phyloP scores from a whole-genome alignment of 2,113 vertebrate species.

The Grantiella picta region DNA sequence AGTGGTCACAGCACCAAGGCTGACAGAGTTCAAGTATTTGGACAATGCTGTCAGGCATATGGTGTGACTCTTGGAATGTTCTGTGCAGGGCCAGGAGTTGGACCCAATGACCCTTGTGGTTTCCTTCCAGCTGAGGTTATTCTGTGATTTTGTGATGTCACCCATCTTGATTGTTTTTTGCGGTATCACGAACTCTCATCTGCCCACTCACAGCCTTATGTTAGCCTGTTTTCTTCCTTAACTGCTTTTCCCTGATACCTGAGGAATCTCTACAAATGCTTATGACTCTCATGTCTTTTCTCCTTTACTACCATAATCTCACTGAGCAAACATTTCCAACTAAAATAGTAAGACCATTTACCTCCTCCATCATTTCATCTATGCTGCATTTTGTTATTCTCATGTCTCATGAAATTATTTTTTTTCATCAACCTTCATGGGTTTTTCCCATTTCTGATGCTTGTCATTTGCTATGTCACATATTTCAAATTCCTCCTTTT shows the following conservation, averaged over 20 bases:
- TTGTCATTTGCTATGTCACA: background rate
- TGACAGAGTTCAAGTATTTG: background rate
- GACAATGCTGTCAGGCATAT: background rate
- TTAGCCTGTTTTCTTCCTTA: background rate
- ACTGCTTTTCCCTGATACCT: background rate
- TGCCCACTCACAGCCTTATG: background rate
- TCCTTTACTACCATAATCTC: background rate
- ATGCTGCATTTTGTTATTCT: background rate
- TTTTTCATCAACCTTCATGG: background rate
- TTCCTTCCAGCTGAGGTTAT: background rate
- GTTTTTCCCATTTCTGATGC: background rate
- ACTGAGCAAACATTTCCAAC: background rate
- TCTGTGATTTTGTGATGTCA: background rate
- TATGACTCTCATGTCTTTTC: background rate
- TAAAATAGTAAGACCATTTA: background rate
- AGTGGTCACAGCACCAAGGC: background rate
- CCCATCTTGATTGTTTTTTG: background rate
- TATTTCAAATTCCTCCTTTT: background rate
- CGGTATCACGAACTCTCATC: background rate
- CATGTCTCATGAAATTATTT: background rate
- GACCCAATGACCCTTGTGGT: background rate
- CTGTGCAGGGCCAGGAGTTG: background rate
- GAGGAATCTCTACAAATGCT: background rate
- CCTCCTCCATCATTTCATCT: background rate
- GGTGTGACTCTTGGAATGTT: background rate